Evolutionary conservation across 2,797 vertebrate species (phyloP).

Genomic region (Margarornis squamiger): DNA sequence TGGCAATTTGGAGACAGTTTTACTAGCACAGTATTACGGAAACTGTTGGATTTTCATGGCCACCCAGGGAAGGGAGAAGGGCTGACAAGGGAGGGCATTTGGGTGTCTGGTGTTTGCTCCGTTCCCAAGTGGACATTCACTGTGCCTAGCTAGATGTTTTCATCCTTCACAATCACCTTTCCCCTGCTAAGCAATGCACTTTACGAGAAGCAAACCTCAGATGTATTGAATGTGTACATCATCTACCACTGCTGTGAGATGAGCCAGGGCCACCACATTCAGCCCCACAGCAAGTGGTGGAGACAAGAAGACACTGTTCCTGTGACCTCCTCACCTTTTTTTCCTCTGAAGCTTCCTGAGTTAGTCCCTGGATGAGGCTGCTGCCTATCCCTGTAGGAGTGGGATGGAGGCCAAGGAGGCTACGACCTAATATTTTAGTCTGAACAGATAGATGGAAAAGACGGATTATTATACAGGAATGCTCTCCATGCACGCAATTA

Average conservation of each 20-base stretch:
- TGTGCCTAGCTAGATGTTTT: background rate
- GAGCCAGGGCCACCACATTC: background rate
- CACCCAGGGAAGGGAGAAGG: background rate
- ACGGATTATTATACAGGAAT: conserved; percentile 22
- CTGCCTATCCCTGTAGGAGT: conserved; percentile 2
- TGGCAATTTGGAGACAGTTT: background rate
- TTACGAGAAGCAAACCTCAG: background rate
- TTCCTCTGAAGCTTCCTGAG: background rate
- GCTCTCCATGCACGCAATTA: background rate
- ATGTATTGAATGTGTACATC: background rate
- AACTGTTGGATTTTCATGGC: background rate
- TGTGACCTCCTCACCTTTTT: background rate
- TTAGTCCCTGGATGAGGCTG: background rate
- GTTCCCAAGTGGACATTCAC: background rate
- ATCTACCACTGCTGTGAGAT: background rate
- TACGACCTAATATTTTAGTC: background rate
- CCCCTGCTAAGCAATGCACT: background rate
- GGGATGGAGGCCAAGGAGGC: background rate
- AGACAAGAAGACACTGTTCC: background rate
- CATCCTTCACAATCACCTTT: background rate
- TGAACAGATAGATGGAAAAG: conserved; percentile 1
- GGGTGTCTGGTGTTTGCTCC: background rate
- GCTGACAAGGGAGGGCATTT: background rate
- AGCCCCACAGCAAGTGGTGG: background rate
- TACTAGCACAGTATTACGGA: background rate